A percentile compares a stretch with the other conserved stretches of the same genome.
Evolutionary conservation across 2,113 vertebrate species (phyloP).

Genomic region (Sporophila hypoxantha): DNA sequence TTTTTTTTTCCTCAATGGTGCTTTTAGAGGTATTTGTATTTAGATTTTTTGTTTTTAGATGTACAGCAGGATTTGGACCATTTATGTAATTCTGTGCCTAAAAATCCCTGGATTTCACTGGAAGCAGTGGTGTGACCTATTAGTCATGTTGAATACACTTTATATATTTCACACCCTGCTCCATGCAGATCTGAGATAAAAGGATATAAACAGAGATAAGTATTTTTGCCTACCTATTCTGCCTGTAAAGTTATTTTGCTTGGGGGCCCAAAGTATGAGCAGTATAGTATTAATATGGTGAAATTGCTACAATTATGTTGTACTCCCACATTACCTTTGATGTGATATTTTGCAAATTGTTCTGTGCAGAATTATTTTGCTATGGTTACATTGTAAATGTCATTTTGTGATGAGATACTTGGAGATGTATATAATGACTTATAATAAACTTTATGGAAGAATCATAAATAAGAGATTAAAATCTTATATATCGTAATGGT

Average conservation of each 20-base stretch:
- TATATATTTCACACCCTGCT: not conserved
- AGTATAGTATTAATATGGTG: constrained; percentile 49
- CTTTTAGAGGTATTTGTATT: not conserved
- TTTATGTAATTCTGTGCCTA: not conserved
- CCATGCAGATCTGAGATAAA: constrained; percentile 5
- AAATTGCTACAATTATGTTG: constrained; percentile 56
- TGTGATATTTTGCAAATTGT: constrained; percentile 48
- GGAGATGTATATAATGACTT: constrained; percentile 29
- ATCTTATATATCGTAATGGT: constrained; percentile 15
- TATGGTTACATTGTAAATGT: constrained; percentile 32
- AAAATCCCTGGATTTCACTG: not conserved
- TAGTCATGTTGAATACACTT: not conserved
- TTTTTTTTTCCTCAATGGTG: accelerated
- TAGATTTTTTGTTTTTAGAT: not conserved
- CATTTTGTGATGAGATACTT: constrained; percentile 33
- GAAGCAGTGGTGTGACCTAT: not conserved
- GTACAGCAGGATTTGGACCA: not conserved
- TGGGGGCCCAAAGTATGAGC: constrained; percentile 11
- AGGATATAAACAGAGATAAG: constrained; percentile 5
- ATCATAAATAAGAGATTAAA: constrained; percentile 47
- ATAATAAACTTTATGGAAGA: constrained; percentile 55
- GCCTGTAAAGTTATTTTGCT: constrained; percentile 37
- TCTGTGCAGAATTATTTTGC: constrained; percentile 52
- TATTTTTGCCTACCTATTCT: constrained; percentile 29
- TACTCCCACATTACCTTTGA: constrained; percentile 45